Evolutionary conservation across 1,140 invertebrate species (phyloP).

Genomic region (Choristoneura fumiferana): DNA sequence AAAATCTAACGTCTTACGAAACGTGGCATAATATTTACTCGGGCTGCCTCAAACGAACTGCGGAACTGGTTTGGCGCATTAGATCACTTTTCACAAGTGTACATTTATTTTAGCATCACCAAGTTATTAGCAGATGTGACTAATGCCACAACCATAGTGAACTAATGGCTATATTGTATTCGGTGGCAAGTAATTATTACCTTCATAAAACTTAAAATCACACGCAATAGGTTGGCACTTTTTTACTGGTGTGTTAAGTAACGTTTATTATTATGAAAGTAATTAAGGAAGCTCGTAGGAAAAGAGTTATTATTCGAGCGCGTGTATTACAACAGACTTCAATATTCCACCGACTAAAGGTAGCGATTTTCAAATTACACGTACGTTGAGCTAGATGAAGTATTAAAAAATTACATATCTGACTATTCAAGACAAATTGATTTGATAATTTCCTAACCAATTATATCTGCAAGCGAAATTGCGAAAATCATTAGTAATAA

Average conservation of each 20-base stretch:
- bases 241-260: conserved; percentile 1
- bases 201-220: conserved; percentile 11
- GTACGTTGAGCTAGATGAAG: background rate
- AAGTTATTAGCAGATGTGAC: conserved; percentile 22
- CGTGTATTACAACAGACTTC: background rate
- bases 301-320: background rate
- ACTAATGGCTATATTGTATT: conserved; percentile 2
- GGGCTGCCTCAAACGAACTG: background rate
- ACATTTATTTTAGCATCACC: conserved; percentile 19
- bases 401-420: background rate
- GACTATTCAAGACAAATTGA: background rate
- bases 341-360: background rate
- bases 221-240: background rate
- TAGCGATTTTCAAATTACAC: background rate
- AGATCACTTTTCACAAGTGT: conserved; percentile 18
- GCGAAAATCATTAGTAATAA: background rate
- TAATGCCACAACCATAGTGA: conserved; percentile 18
- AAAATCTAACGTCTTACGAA: background rate
- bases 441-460: background rate
- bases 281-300: background rate
- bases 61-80: background rate
- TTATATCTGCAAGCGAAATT: conserved; percentile 8
- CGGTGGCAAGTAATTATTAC: conserved; percentile 13
- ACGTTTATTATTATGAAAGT: background rate
- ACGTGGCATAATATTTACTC: background rate